A percentile compares a stretch with the other conserved stretches of the same genome.
Conservation (phyloP, 1,140 invertebrate genomes). For the Antheraea pernyi region DNA sequence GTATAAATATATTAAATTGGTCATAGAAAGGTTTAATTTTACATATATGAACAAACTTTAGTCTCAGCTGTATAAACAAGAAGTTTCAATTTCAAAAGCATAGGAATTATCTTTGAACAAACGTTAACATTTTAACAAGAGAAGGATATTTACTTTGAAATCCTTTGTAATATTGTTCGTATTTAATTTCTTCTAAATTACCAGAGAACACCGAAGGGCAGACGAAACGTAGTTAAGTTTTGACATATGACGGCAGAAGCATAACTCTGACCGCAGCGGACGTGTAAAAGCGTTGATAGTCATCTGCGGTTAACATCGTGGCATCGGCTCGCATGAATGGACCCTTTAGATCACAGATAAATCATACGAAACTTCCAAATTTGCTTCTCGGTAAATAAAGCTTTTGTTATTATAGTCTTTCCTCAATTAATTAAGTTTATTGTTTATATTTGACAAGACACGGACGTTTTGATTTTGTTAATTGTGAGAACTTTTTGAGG, state of each 20-base stretch:
- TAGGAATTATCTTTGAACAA: no score
- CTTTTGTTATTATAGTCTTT: background rate
- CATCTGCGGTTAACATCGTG: constrained; percentile 24
- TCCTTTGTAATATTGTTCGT: no score
- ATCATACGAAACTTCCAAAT: constrained; percentile 15
- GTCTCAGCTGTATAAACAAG: no score
- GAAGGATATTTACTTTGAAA: no score
- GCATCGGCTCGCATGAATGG: constrained; percentile 21
- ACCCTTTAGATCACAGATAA: constrained; percentile 26
- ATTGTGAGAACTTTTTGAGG: background rate
- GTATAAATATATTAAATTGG: no score
- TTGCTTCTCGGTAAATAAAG: constrained; percentile 9
- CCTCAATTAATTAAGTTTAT: constrained; percentile 12
- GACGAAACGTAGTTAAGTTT: constrained; percentile 12
- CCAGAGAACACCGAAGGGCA: background rate
- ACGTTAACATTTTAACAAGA: no score
- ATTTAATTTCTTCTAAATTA: no score
- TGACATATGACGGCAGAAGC: constrained; percentile 4
- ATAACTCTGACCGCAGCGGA: constrained; percentile 7
- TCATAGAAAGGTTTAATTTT: no score
- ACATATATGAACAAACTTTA: no score
- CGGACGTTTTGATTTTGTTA: constrained; percentile 1
- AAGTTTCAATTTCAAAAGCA: no score
- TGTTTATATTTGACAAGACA: background rate
- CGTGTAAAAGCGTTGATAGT: constrained; percentile 12